These are phyloP conservation scores for Triops longicaudatus DNA, from an alignment of 1,140 invertebrate species.

Conservation along the genomic window DNA sequence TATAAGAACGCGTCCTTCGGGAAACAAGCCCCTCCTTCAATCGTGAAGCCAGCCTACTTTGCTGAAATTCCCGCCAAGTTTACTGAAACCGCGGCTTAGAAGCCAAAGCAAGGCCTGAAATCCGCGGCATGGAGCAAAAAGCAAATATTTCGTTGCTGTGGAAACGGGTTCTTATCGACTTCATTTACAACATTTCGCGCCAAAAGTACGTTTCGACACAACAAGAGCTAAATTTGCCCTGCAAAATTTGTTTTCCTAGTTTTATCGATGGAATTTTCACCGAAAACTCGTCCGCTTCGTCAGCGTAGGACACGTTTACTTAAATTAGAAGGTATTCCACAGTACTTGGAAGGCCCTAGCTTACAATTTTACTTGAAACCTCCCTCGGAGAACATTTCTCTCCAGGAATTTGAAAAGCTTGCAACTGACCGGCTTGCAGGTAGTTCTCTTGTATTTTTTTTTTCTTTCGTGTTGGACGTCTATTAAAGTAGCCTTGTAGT, in stretches of 20 bases:
- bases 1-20: no score
- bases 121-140: no score
- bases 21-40: no score
- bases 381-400: conserved; percentile 60
- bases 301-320: neutral
- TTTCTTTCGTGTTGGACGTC: neutral
- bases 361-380: conserved; percentile 69
- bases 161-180: no score
- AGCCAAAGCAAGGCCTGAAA: no score
- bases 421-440: conserved; percentile 73
- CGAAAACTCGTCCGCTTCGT: neutral
- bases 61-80: no score
- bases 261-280: neutral
- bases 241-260: neutral
- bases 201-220: neutral
- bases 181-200: neutral
- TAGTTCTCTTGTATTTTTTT: conserved; percentile 35
- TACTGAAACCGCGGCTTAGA: no score
- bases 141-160: no score
- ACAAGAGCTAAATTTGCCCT: neutral
- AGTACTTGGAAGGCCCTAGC: neutral
- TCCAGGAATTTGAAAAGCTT: conserved; percentile 79
- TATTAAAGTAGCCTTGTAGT: conserved; percentile 43
- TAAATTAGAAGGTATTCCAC: neutral
- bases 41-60: no score